Evolutionary conservation across 1,140 invertebrate genomes (phyloP).

Genomic region (Solenopsis invicta): DNA sequence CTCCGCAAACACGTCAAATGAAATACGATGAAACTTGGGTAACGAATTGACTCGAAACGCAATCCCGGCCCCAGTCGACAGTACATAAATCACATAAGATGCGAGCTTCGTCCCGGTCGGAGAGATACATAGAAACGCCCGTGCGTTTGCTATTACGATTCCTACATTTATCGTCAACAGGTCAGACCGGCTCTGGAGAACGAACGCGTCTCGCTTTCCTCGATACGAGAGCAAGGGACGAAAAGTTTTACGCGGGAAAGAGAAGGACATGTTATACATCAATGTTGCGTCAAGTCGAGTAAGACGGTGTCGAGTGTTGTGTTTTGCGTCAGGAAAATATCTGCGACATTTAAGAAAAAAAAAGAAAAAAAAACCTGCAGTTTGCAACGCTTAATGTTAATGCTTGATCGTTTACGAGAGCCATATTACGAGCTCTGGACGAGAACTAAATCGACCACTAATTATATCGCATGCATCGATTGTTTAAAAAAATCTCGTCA

Average conservation of each 20-base stretch:
- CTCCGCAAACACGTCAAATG: constrained; percentile 39
- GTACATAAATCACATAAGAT: constrained; percentile 49
- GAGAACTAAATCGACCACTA: constrained; percentile 16
- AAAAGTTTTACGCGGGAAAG: constrained; percentile 1
- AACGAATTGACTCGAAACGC: constrained; percentile 54
- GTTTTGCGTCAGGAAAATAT: constrained; percentile 12
- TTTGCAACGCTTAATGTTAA: constrained; percentile 28
- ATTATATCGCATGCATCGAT: constrained; percentile 5
- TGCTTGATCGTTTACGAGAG: constrained; percentile 25
- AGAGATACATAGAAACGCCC: constrained; percentile 17
- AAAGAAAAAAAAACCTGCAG: not conserved
- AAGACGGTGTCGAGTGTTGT: constrained; percentile 35
- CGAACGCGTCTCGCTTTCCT: not conserved
- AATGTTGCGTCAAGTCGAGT: not conserved
- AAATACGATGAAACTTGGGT: constrained; percentile 46
- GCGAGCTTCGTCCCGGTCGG: not conserved
- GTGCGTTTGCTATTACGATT: constrained; percentile 44
- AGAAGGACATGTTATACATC: not conserved
- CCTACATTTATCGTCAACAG: constrained; percentile 56
- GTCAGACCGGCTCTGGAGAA: constrained; percentile 49
- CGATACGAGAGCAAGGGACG: not conserved
- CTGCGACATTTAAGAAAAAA: constrained; percentile 9
- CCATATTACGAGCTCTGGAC: too few relatives aligned
- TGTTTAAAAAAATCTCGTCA: not conserved
- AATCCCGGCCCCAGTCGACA: constrained; percentile 24